Evolutionary conservation across 2,113 vertebrate genomes (phyloP).

Genomic region (Papio anubis): DNA sequence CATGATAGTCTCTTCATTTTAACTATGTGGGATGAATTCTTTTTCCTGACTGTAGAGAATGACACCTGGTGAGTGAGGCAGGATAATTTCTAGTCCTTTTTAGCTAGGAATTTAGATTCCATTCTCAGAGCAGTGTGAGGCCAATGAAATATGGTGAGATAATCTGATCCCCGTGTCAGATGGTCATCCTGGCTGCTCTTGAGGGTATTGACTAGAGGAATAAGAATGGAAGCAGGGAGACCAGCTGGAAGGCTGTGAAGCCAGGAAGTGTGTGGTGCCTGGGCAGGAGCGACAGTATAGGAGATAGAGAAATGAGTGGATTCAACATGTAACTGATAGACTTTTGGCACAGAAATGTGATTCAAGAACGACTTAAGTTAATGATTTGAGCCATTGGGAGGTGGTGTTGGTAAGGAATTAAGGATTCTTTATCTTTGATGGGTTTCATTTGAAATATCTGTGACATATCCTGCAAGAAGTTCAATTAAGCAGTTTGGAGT

Average conservation of each 20-base stretch:
- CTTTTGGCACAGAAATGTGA: neutral
- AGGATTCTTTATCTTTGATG: neutral
- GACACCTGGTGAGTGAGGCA: neutral
- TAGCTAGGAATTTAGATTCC: conserved; percentile 16
- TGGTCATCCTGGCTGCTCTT: neutral
- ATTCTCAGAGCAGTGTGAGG: neutral
- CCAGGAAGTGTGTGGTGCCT: neutral
- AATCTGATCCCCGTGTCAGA: neutral
- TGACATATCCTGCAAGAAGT: neutral
- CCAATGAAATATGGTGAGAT: neutral
- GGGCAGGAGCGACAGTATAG: neutral
- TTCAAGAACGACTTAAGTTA: neutral
- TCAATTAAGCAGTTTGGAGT: neutral
- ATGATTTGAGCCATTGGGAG: neutral
- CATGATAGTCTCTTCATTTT: neutral
- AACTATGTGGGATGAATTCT: neutral
- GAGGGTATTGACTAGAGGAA: neutral
- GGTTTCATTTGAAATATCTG: conserved; percentile 22
- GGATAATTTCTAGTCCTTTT: neutral
- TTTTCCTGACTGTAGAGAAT: neutral
- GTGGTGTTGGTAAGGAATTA: neutral
- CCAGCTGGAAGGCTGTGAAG: neutral
- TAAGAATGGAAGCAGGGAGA: neutral
- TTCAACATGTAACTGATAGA: neutral
- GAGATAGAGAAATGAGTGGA: neutral